Evolutionary conservation across 1,140 invertebrate species (phyloP).

Genomic region (Zophobas morio): DNA sequence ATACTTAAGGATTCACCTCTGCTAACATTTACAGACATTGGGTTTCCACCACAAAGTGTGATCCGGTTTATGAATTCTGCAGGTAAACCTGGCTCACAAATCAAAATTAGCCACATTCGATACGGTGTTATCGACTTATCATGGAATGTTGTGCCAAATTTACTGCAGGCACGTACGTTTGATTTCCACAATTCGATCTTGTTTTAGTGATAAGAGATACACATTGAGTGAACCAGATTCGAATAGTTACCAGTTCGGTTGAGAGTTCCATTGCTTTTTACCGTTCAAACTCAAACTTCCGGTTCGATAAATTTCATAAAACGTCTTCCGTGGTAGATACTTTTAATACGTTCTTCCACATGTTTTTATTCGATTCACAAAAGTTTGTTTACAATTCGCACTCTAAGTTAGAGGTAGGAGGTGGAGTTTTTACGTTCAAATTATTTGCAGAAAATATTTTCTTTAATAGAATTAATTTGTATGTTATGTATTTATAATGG

Average conservation of each 20-base stretch:
- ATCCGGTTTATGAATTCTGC: too few relatives aligned
- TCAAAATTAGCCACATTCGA: not conserved
- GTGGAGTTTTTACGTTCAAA: too few relatives aligned
- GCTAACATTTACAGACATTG: too few relatives aligned
- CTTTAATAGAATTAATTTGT: too few relatives aligned
- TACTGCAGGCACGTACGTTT: conserved; percentile 9
- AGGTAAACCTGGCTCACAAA: not conserved
- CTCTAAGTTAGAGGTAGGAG: too few relatives aligned
- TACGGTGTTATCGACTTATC: not conserved
- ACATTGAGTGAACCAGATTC: conserved; percentile 30
- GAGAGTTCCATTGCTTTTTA: conserved; percentile 44
- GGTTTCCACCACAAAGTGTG: not conserved
- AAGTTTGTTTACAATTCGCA: not conserved
- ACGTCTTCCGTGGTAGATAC: conserved; percentile 11
- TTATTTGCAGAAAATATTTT: too few relatives aligned
- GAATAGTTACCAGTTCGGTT: conserved; percentile 38
- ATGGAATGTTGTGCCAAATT: not conserved
- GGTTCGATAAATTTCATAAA: conserved; percentile 27
- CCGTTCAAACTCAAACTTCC: conserved; percentile 24
- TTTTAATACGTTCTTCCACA: conserved; percentile 16
- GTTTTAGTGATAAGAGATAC: conserved; percentile 34
- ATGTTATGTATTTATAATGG: too few relatives aligned
- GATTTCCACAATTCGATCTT: conserved; percentile 36
- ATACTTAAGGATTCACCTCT: too few relatives aligned
- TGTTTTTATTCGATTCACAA: not conserved